Conservation (phyloP, 2,888 invertebrate species). For the Caenorhabditis becei region DNA sequence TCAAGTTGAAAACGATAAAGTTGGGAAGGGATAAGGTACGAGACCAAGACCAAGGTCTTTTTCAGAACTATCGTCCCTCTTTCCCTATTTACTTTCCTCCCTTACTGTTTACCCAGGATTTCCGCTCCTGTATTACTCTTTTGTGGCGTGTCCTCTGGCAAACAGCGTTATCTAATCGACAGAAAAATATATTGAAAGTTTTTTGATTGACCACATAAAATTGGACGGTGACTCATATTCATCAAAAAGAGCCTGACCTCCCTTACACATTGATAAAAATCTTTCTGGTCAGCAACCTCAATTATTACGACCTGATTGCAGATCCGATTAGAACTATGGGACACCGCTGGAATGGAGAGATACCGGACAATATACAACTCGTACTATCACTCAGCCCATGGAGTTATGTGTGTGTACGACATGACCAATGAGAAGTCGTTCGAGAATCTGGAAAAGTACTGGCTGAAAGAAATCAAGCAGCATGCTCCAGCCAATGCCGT, state of each 20-base stretch:
- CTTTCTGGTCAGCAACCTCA: slow-evolving; percentile 51
- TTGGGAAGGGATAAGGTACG: slow-evolving; percentile 79
- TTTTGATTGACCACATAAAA: slow-evolving; percentile 20
- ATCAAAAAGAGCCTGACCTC: slow-evolving; percentile 18
- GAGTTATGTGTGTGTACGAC: slow-evolving; percentile 82
- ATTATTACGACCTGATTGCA: slow-evolving; percentile 55
- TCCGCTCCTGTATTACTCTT: slow-evolving; percentile 48
- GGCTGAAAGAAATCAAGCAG: slow-evolving; percentile 80
- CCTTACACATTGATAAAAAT: slow-evolving; percentile 17
- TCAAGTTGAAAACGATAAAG: slow-evolving; percentile 82
- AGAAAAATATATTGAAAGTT: neutral
- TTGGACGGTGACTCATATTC: slow-evolving; percentile 31
- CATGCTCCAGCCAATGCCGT: slow-evolving; percentile 82
- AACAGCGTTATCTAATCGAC: slow-evolving; percentile 23
- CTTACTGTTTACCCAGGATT: slow-evolving; percentile 38
- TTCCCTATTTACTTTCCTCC: slow-evolving; percentile 34
- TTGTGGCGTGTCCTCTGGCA: slow-evolving; percentile 15
- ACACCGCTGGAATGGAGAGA: slow-evolving; percentile 81
- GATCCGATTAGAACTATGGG: slow-evolving; percentile 77
- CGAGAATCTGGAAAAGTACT: slow-evolving; percentile 81
- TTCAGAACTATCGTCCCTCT: slow-evolving; percentile 40
- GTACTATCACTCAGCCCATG: slow-evolving; percentile 82
- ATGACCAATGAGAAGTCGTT: slow-evolving; percentile 79
- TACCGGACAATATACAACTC: slow-evolving; percentile 81
- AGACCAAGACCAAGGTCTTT: slow-evolving; percentile 4